Percentiles rank a stretch among this genome's conserved stretches.
Evolutionary conservation across 2,797 vertebrate genomes (phyloP).

Genomic region (Gadopsis marmoratus): DNA sequence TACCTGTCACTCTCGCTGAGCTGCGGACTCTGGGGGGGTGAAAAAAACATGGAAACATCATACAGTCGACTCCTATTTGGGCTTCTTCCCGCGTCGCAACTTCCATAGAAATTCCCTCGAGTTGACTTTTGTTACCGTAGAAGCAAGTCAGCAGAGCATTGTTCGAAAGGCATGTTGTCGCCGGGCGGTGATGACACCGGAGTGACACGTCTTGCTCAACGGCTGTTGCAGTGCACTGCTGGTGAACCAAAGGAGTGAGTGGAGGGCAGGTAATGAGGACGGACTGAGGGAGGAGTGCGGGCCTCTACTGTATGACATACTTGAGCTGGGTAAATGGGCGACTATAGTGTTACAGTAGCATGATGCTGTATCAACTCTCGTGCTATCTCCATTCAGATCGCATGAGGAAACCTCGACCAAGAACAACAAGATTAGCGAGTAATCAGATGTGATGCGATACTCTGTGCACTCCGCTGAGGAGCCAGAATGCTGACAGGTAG

Average conservation of each 20-base stretch:
- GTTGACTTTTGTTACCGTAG: conserved; percentile 4
- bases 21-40: conserved; percentile 18
- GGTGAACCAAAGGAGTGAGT: conserved; percentile 26
- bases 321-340: conserved; percentile 47
- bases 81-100: conserved; percentile 37
- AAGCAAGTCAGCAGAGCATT: conserved; percentile 1
- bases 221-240: conserved; percentile 15
- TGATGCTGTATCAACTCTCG: conserved; percentile 60
- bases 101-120: conserved; percentile 10
- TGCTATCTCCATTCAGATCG: conserved; percentile 59
- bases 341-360: conserved; percentile 70
- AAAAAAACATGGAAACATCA: background rate
- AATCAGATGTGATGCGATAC: conserved; percentile 73
- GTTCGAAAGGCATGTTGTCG: conserved; percentile 43
- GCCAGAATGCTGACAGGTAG: conserved; percentile 49
- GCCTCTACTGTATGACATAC: conserved; percentile 51
- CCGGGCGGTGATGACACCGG: conserved; percentile 44
- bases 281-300: background rate
- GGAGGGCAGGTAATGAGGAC: conserved; percentile 32
- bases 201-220: conserved; percentile 39
- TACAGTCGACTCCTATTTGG: conserved; percentile 34
- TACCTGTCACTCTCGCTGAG: conserved; percentile 61
- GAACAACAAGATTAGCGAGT: conserved; percentile 73
- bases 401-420: conserved; percentile 67
- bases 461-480: conserved; percentile 27